Conservation (phyloP, 2,888 invertebrate genomes). For the Saturnia pavonia region DNA sequence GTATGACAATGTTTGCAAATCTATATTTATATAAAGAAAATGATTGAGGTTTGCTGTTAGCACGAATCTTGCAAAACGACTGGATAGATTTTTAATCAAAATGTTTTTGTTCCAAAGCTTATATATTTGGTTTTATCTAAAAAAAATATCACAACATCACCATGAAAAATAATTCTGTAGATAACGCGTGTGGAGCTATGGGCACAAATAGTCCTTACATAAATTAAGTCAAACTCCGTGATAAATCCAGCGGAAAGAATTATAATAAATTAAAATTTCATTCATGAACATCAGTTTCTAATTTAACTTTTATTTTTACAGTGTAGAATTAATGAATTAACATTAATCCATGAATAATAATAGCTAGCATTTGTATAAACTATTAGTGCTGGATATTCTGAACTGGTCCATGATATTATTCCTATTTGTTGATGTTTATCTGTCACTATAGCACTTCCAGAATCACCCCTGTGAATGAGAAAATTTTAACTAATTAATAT, state of each 20-base stretch:
- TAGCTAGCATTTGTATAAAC: constrained; percentile 54
- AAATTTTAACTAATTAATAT: constrained; percentile 38
- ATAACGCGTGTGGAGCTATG: too few species aligned
- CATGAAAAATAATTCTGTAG: too few species aligned
- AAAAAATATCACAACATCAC: too few species aligned
- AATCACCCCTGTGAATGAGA: constrained; percentile 52
- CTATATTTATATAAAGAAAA: too few species aligned
- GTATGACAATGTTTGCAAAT: too few species aligned
- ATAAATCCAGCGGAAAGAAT: background rate
- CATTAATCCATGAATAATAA: constrained; percentile 47
- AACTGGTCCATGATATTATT: constrained; percentile 46
- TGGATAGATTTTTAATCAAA: too few species aligned
- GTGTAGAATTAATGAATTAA: constrained; percentile 27
- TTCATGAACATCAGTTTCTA: background rate
- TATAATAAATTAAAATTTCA: background rate
- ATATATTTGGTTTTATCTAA: too few species aligned
- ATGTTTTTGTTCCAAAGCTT: too few species aligned
- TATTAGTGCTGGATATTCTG: constrained; percentile 35
- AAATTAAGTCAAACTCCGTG: too few species aligned
- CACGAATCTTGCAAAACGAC: too few species aligned
- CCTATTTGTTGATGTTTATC: constrained; percentile 41
- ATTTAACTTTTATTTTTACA: constrained; percentile 26
- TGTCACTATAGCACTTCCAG: constrained; percentile 49
- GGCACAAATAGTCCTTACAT: too few species aligned
- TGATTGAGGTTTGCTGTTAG: too few species aligned